Evolutionary conservation across 2,113 vertebrate species (phyloP).

Genomic region (Vicugna pacos): DNA sequence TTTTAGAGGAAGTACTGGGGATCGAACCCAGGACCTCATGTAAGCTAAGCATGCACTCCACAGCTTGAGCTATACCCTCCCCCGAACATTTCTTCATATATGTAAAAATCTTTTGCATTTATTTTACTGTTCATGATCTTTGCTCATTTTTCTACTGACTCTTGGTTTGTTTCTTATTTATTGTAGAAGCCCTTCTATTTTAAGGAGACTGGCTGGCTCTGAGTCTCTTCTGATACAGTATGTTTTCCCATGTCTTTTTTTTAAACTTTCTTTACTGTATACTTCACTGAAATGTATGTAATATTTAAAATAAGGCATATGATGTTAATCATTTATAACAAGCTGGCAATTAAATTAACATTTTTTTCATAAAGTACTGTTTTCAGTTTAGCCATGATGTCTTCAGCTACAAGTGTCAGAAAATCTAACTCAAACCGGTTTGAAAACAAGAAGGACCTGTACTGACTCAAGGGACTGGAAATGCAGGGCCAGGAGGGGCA

Average conservation of each 20-base stretch:
- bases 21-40: too few relatives aligned
- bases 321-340: neutral
- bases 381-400: neutral
- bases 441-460: neutral
- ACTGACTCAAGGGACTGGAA: neutral
- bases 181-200: neutral
- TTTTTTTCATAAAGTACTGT: neutral
- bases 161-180: neutral
- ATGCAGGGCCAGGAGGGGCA: rapidly evolving
- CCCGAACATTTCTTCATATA: neutral
- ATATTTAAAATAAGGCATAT: neutral
- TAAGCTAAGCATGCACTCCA: too few relatives aligned
- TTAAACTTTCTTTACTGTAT: neutral
- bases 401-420: neutral
- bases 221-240: neutral
- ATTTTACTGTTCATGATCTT: neutral
- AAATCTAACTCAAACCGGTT: neutral
- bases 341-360: neutral
- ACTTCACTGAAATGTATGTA: neutral
- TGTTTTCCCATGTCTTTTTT: neutral
- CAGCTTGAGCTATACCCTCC: too few relatives aligned
- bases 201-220: neutral
- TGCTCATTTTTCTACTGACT: neutral
- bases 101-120: neutral
- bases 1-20: too few relatives aligned